Percentiles rank a stretch among this genome's conserved stretches.
Conservation (phyloP, 2,888 invertebrate genomes). For the Noctua fimbriata region DNA sequence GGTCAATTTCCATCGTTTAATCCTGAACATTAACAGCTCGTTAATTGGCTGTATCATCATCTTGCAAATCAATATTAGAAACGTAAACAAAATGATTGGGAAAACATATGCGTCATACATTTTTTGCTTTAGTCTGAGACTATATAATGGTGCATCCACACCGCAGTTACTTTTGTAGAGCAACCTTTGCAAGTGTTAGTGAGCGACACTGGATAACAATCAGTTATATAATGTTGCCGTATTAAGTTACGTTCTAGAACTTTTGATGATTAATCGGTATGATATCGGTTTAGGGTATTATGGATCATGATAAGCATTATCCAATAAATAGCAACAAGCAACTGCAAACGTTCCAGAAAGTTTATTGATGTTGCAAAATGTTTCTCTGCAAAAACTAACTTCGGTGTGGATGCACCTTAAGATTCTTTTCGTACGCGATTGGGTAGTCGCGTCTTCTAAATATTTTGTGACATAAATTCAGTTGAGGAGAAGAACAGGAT, state of each 20-base stretch:
- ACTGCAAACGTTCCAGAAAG: too few relatives aligned
- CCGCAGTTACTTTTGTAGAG: neutral
- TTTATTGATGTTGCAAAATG: neutral
- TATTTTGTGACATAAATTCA: constrained; percentile 28
- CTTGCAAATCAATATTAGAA: neutral
- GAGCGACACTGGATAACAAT: neutral
- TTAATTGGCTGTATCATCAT: constrained; percentile 31
- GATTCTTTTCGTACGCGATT: neutral
- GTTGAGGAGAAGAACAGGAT: neutral
- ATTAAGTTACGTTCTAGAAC: neutral
- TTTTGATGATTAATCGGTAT: neutral
- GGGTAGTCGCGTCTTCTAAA: neutral
- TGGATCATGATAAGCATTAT: neutral
- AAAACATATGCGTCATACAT: constrained; percentile 24
- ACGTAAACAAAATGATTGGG: constrained; percentile 27
- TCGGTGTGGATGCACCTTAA: neutral
- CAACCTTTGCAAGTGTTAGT: neutral
- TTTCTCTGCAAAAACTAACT: neutral
- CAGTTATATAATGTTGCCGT: neutral
- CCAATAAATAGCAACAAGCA: too few relatives aligned
- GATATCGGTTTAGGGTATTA: too few relatives aligned
- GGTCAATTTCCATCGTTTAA: constrained; percentile 26
- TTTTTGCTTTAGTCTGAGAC: neutral
- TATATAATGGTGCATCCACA: neutral
- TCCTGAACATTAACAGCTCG: constrained; percentile 13